Evolutionary conservation across 2,113 vertebrate species (phyloP).

Genomic region (Dunckerocampus dactyliophorus): DNA sequence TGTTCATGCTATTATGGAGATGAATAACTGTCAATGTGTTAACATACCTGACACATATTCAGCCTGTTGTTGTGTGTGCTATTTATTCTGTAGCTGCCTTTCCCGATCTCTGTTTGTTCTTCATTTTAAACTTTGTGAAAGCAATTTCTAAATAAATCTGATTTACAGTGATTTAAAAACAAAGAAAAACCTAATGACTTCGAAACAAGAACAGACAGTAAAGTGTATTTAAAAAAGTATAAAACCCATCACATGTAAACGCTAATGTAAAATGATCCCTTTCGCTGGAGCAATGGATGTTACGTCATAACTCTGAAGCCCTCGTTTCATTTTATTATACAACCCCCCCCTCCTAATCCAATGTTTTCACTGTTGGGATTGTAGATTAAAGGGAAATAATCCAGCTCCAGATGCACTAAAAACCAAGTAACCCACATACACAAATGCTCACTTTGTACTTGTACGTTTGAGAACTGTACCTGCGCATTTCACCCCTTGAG

Average conservation of each 20-base stretch:
- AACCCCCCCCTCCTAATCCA: conserved; percentile 52
- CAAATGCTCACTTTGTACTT: conserved; percentile 29
- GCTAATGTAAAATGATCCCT: background rate
- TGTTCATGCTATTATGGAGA: too few relatives aligned
- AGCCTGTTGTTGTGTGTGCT: too few relatives aligned
- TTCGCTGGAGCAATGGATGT: background rate
- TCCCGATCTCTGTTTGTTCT: too few relatives aligned
- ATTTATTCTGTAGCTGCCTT: too few relatives aligned
- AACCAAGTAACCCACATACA: conserved; percentile 56
- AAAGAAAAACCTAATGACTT: too few relatives aligned
- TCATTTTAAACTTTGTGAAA: too few relatives aligned
- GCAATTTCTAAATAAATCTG: too few relatives aligned
- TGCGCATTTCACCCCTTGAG: conserved; percentile 98
- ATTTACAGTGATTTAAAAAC: too few relatives aligned
- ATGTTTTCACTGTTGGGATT: conserved; percentile 41
- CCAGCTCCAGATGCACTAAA: conserved; percentile 51
- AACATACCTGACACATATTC: too few relatives aligned
- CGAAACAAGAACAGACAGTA: too few relatives aligned
- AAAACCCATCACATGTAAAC: background rate
- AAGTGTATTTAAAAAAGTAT: too few relatives aligned
- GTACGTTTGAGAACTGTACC: conserved; percentile 69
- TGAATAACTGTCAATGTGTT: too few relatives aligned
- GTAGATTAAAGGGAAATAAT: conserved; percentile 55
- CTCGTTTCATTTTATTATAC: conserved; percentile 41
- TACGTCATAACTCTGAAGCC: conserved; percentile 8